Conservation (phyloP, 2,888 invertebrate genomes). For the Latrodectus elegans region DNA sequence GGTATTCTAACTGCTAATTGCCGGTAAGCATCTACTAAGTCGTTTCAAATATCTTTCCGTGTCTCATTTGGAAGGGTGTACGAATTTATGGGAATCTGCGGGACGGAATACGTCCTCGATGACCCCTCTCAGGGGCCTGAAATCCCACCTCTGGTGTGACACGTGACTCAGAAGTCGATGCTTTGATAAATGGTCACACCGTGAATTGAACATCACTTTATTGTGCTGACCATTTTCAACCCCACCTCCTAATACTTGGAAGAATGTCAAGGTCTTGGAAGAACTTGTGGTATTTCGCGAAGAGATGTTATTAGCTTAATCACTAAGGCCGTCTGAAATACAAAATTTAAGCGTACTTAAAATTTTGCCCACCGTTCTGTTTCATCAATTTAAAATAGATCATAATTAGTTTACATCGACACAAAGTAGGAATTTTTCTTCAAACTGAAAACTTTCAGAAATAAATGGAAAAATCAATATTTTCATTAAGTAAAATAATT, state of each 20-base stretch:
- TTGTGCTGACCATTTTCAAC: slow-evolving; percentile 25
- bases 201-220: slow-evolving; percentile 41
- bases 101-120: slow-evolving; percentile 48
- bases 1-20: slow-evolving; percentile 32
- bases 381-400: too few species aligned
- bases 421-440: too few species aligned
- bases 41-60: slow-evolving; percentile 17
- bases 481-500: too few species aligned
- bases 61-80: slow-evolving; percentile 38
- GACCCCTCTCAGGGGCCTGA: slow-evolving; percentile 50
- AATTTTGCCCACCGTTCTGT: too few species aligned
- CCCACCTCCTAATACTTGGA: neutral
- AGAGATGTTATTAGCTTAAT: too few species aligned
- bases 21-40: slow-evolving; percentile 22
- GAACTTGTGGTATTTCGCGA: neutral
- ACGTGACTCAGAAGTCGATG: slow-evolving; percentile 50
- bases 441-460: too few species aligned
- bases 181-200: slow-evolving; percentile 59
- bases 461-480: too few species aligned
- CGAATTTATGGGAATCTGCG: slow-evolving; percentile 2
- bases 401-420: too few species aligned
- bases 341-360: too few species aligned
- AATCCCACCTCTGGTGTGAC: slow-evolving; percentile 53
- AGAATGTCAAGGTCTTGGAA: neutral
- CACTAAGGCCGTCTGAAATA: too few species aligned